Evolutionary conservation across 2,113 vertebrate species (phyloP).

Genomic region (Rhynchopsitta pachyrhyncha): DNA sequence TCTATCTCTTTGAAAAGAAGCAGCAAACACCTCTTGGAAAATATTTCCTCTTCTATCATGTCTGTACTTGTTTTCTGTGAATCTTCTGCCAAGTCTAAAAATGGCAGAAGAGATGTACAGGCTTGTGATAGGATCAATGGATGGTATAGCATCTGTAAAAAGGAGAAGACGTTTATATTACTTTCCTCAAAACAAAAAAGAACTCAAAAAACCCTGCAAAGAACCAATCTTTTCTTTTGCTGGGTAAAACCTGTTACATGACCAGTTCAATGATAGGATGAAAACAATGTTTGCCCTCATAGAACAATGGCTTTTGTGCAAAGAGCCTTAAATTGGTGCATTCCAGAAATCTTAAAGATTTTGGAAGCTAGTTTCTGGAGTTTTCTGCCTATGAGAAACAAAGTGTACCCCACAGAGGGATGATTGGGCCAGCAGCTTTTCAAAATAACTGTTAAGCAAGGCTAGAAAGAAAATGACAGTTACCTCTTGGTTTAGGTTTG

Average conservation of each 20-base stretch:
- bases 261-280: background rate
- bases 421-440: background rate
- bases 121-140: background rate
- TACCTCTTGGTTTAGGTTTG: background rate
- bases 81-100: background rate
- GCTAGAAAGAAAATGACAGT: background rate
- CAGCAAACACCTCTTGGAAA: background rate
- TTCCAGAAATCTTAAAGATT: background rate
- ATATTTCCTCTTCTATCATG: background rate
- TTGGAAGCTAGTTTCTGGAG: background rate
- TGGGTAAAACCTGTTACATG: background rate
- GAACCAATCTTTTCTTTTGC: background rate
- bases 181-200: background rate
- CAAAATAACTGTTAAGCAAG: background rate
- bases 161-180: background rate
- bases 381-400: background rate
- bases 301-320: conserved; percentile 35
- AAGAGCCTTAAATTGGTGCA: background rate
- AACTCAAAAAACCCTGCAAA: fast-evolving
- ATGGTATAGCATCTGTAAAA: background rate
- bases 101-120: background rate
- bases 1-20: background rate
- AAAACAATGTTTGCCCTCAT: background rate
- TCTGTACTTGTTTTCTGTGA: background rate
- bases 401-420: background rate